A percentile compares a stretch with the other conserved stretches of the same genome.
phyloP scores from a whole-genome alignment of 1,140 invertebrate genomes.

The Zaprionus capensis region DNA sequence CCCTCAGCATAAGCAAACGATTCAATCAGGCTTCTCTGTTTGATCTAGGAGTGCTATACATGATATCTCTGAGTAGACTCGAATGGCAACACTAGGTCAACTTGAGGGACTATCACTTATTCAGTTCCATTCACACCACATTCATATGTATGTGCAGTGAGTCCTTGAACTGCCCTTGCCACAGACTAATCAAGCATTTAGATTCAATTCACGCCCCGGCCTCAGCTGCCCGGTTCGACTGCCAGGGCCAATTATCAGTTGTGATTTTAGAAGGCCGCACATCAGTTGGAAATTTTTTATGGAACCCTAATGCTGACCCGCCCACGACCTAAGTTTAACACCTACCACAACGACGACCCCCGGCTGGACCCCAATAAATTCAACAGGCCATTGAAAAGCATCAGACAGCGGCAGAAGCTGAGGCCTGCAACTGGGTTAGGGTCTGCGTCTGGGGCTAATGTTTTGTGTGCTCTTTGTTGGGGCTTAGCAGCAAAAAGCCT shows the following conservation, averaged over 20 bases:
- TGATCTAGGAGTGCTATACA: neutral
- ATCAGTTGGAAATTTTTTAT: conserved; percentile 58
- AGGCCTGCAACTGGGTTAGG: neutral
- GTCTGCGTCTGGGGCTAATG: conserved; percentile 24
- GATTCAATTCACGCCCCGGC: conserved; percentile 51
- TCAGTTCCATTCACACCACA: conserved; percentile 1
- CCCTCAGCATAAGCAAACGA: neutral
- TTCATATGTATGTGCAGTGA: neutral
- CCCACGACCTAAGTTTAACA: conserved; percentile 8
- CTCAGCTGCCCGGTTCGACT: conserved; percentile 51
- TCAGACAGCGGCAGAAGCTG: conserved; percentile 29
- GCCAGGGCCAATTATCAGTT: conserved; percentile 71
- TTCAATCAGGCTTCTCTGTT: neutral
- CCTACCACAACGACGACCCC: conserved; percentile 19
- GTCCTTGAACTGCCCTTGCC: conserved; percentile 5
- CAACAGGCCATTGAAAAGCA: conserved; percentile 30
- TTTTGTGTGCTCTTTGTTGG: conserved; percentile 12
- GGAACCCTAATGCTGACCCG: conserved; percentile 9
- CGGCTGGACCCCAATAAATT: conserved; percentile 66
- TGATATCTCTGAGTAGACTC: neutral
- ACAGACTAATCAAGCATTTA: conserved; percentile 60
- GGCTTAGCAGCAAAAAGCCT: conserved; percentile 38
- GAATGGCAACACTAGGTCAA: neutral
- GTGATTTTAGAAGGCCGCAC: conserved; percentile 51
- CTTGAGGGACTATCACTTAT: neutral